Evolutionary conservation across 2,797 vertebrate species (phyloP).

Genomic region (Ceryle rudis): DNA sequence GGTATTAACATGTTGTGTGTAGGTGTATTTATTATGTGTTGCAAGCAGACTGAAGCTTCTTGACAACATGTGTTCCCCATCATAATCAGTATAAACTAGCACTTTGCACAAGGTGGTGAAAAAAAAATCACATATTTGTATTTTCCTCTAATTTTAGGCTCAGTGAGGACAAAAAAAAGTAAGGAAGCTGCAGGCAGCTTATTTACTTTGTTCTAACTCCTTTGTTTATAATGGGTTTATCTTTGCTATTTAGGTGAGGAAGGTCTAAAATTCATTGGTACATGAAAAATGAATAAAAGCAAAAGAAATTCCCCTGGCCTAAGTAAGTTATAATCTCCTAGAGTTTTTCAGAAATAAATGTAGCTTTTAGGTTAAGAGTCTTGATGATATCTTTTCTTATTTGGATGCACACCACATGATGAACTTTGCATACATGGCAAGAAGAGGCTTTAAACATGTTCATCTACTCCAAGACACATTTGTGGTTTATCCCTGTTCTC

Average conservation of each 20-base stretch:
- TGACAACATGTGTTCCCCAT: neutral
- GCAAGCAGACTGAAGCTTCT: neutral
- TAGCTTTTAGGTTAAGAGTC: neutral
- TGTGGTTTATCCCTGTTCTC: neutral
- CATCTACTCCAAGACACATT: neutral
- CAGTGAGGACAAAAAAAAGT: neutral
- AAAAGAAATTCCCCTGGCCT: neutral
- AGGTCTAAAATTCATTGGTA: neutral
- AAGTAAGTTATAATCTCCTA: neutral
- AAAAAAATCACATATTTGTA: neutral
- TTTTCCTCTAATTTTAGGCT: neutral
- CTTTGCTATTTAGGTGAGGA: neutral
- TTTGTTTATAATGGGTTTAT: neutral
- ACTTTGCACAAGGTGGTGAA: neutral
- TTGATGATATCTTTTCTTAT: neutral
- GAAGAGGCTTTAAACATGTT: neutral
- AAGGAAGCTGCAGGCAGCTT: neutral
- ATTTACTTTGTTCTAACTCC: neutral
- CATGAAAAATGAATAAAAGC: neutral
- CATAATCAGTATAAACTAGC: neutral
- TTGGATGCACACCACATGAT: neutral
- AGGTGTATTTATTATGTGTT: neutral
- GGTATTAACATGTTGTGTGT: neutral
- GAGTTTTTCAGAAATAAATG: neutral
- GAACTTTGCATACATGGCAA: neutral